These are phyloP conservation scores for Galleria mellonella DNA, from an alignment of 1,140 invertebrate genomes.

Conservation along the genomic window DNA sequence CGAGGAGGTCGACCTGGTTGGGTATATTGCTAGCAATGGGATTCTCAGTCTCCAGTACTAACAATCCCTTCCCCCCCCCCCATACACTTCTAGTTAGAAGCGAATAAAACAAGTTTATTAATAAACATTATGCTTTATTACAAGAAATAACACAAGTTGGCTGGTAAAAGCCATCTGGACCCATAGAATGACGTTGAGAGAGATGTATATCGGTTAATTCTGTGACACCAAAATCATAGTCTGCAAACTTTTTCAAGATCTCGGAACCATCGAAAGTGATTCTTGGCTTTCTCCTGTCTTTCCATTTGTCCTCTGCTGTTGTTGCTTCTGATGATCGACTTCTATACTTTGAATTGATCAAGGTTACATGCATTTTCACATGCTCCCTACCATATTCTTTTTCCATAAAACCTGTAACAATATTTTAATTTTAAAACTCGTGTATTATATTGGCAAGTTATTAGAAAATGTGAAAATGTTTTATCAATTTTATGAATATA, in stretches of 20 bases:
- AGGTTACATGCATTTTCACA: slow-evolving; percentile 63
- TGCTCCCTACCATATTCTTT: slow-evolving; percentile 41
- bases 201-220: slow-evolving; percentile 62
- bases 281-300: slow-evolving; percentile 13
- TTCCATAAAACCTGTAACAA: slow-evolving; percentile 48
- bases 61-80: no score
- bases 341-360: slow-evolving; percentile 68
- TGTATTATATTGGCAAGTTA: no score
- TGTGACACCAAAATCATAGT: slow-evolving; percentile 66
- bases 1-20: no score
- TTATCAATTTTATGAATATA: no score
- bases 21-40: no score
- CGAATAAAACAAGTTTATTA: no score
- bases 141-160: slow-evolving; percentile 52
- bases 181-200: slow-evolving; percentile 52
- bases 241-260: slow-evolving; percentile 61
- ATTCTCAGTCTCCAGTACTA: no score
- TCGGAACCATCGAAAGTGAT: slow-evolving; percentile 61
- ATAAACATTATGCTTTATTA: no score
- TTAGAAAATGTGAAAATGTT: no score
- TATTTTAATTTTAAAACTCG: no score
- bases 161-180: slow-evolving; percentile 66
- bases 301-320: slow-evolving; percentile 7
- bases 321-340: slow-evolving; percentile 11
- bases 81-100: no score